Percentiles rank a stretch among this genome's conserved stretches.
Evolutionary conservation across 2,113 vertebrate species (phyloP).

Genomic region (Prunella himalayana): DNA sequence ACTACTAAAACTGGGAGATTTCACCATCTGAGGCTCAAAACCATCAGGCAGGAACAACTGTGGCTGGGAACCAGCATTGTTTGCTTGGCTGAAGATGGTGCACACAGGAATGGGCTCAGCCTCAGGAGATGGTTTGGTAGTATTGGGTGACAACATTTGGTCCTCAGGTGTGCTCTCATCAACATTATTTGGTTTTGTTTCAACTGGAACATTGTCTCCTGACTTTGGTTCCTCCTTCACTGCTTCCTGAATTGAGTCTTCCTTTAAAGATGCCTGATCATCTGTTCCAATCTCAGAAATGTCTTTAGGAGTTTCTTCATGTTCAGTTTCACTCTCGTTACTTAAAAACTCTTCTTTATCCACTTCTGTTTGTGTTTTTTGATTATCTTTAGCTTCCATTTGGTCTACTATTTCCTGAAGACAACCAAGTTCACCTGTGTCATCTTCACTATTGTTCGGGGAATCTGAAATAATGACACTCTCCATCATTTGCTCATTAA

Average conservation of each 20-base stretch:
- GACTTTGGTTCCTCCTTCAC: not conserved
- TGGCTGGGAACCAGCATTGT: constrained; percentile 62
- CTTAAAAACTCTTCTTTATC: constrained; percentile 29
- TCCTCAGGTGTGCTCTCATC: not conserved
- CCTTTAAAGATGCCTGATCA: constrained; percentile 34
- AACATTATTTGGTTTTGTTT: not conserved
- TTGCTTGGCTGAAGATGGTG: constrained; percentile 90
- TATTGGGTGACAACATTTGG: not conserved
- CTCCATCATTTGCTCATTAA: constrained; percentile 97
- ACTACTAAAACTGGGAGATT: constrained; percentile 90
- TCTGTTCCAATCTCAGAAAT: constrained; percentile 53
- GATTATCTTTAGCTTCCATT: constrained; percentile 40
- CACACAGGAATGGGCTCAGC: constrained; percentile 85
- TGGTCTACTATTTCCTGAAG: constrained; percentile 75
- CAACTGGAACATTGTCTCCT: not conserved
- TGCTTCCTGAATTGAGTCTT: constrained; percentile 22
- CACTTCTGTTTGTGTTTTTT: not conserved
- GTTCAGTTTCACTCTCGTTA: constrained; percentile 62
- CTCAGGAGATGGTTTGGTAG: constrained; percentile 19
- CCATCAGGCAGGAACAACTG: constrained; percentile 81
- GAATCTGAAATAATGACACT: constrained; percentile 98
- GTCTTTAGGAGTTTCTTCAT: constrained; percentile 40
- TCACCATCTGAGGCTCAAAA: constrained; percentile 93
- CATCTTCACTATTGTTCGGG: constrained; percentile 91
- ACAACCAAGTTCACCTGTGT: constrained; percentile 83